A percentile compares a stretch with the other conserved stretches of the same genome.
Evolutionary conservation across 2,888 invertebrate genomes (phyloP).

Genomic region (Phania funesta): DNA sequence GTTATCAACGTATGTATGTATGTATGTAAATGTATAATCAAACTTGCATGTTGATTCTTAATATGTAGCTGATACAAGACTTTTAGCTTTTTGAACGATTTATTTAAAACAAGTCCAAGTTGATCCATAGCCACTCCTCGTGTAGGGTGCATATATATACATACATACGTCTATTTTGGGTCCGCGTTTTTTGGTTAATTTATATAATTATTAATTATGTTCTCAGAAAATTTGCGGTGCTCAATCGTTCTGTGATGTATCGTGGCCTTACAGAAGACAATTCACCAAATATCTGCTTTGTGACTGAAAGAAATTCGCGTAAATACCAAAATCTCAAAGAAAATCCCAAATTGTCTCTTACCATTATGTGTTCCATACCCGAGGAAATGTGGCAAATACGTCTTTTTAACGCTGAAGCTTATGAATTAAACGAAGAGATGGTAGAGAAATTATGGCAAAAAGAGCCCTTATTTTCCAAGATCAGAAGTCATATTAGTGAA

Average conservation of each 20-base stretch:
- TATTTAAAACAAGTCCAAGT: not conserved
- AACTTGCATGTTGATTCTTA: too few relatives aligned
- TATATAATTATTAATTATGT: too few relatives aligned
- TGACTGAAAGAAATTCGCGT: slow-evolving; percentile 75
- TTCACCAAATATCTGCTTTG: slow-evolving; percentile 72
- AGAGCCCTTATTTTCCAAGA: slow-evolving; percentile 73
- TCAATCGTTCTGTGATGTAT: slow-evolving; percentile 76
- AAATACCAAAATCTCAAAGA: slow-evolving; percentile 75
- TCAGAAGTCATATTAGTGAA: slow-evolving; percentile 75
- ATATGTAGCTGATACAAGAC: too few relatives aligned
- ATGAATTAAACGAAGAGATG: slow-evolving; percentile 70
- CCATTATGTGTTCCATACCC: slow-evolving; percentile 70
- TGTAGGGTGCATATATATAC: too few relatives aligned
- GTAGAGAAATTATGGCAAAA: slow-evolving; percentile 73
- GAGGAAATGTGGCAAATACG: slow-evolving; percentile 74
- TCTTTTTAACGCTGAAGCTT: slow-evolving; percentile 74
- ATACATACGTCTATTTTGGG: too few relatives aligned
- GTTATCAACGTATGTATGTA: too few relatives aligned
- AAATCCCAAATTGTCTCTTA: slow-evolving; percentile 73
- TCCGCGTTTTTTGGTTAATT: too few relatives aligned
- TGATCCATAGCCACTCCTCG: not conserved
- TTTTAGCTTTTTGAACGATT: too few relatives aligned
- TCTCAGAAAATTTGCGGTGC: slow-evolving; percentile 73
- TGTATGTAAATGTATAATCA: too few relatives aligned
- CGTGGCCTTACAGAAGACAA: slow-evolving; percentile 73